These are phyloP conservation scores for Latrodectus geometricus DNA, from an alignment of 1,140 invertebrate genomes.

Conservation along the genomic window DNA sequence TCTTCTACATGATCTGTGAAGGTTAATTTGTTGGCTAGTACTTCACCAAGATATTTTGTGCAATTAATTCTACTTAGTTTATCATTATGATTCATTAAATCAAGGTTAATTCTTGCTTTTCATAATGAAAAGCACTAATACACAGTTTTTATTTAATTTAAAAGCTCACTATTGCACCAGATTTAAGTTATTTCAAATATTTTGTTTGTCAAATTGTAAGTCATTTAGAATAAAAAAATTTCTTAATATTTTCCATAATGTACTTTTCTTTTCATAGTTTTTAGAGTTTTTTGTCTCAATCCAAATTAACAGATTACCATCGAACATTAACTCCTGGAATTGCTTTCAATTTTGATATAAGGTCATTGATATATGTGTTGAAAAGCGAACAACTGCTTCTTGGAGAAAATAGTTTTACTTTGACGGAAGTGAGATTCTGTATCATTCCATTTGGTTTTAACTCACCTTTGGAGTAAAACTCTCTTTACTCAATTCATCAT, in stretches of 20 bases:
- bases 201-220: no score
- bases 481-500: neutral
- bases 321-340: neutral
- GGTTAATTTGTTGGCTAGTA: neutral
- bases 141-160: neutral
- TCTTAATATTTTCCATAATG: neutral
- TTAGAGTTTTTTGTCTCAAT: neutral
- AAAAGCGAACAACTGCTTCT: neutral
- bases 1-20: neutral
- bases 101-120: neutral
- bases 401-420: slow-evolving; percentile 9
- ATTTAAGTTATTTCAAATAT: neutral
- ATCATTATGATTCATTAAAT: neutral
- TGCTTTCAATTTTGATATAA: neutral
- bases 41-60: neutral
- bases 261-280: neutral
- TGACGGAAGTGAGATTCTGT: neutral
- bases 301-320: neutral
- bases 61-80: neutral
- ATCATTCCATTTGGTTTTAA: neutral
- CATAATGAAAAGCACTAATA: neutral
- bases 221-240: no score
- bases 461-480: slow-evolving; percentile 12
- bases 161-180: neutral
- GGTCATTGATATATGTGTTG: neutral